These are phyloP conservation scores for Tillus elongatus DNA, from an alignment of 2,888 invertebrate species.

Conservation along the genomic window DNA sequence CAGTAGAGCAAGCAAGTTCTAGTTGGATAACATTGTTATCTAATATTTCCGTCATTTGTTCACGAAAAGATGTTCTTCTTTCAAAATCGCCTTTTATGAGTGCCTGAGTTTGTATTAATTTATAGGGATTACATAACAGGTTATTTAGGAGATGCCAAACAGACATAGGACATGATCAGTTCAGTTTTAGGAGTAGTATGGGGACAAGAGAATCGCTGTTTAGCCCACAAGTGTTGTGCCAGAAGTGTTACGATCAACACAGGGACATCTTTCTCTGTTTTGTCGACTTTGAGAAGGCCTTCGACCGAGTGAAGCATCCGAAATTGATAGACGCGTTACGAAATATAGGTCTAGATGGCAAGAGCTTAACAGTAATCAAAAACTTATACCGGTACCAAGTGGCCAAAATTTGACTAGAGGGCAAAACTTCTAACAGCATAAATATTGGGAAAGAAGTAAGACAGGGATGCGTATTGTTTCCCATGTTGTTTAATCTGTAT, in stretches of 20 bases:
- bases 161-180: too few species aligned
- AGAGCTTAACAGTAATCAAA: conserved; percentile 9
- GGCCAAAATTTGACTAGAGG: conserved; percentile 6
- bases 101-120: too few species aligned
- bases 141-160: too few species aligned
- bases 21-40: too few species aligned
- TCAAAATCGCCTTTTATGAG: too few species aligned
- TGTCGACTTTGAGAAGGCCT: conserved; percentile 1
- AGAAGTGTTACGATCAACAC: conserved; percentile 5
- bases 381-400: conserved; percentile 14
- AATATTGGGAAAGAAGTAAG: conserved; percentile 14
- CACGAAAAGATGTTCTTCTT: too few species aligned
- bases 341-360: conserved; percentile 7
- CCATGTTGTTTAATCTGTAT: conserved; percentile 16
- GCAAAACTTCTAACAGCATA: conserved; percentile 5
- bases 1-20: too few species aligned
- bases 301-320: conserved; percentile 16
- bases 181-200: too few species aligned
- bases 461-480: conserved; percentile 15
- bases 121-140: too few species aligned
- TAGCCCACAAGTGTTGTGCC: conserved; percentile 10
- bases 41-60: too few species aligned
- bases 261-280: background rate
- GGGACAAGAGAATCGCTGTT: too few species aligned
- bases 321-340: conserved; percentile 16